Evolutionary conservation across 1,140 invertebrate genomes (phyloP).

Genomic region (Drosophila novamexicana): DNA sequence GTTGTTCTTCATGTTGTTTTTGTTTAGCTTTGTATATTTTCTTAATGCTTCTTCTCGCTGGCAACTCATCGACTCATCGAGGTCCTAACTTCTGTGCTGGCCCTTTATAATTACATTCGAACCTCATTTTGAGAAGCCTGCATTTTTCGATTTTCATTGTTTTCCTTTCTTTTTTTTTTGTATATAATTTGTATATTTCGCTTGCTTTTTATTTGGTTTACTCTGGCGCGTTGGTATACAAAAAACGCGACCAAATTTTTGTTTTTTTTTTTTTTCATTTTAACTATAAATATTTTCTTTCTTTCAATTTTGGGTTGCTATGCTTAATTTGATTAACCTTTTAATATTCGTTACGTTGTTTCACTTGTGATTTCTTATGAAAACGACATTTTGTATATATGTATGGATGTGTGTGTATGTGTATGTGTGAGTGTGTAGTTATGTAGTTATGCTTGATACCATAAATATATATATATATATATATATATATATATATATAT

Average conservation of each 20-base stretch:
- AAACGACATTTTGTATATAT: constrained; percentile 47
- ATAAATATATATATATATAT: constrained; percentile 40
- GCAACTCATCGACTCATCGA: constrained; percentile 53
- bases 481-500: constrained; percentile 9
- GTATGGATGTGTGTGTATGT: constrained; percentile 30
- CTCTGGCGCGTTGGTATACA: constrained; percentile 76
- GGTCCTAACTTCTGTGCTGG: constrained; percentile 40
- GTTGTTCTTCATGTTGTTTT: constrained; percentile 60
- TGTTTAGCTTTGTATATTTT: constrained; percentile 72
- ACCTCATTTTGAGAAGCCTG: constrained; percentile 31
- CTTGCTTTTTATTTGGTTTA: constrained; percentile 44
- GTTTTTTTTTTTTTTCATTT: constrained; percentile 40
- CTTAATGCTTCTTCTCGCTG: constrained; percentile 52
- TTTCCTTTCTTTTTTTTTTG: constrained; percentile 30
- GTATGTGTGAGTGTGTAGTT: constrained; percentile 29
- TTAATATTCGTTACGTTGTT: constrained; percentile 80
- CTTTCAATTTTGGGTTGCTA: constrained; percentile 45
- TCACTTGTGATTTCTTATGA: constrained; percentile 67
- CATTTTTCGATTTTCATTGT: constrained; percentile 16
- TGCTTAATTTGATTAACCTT: constrained; percentile 77
- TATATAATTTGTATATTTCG: constrained; percentile 72
- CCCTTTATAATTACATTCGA: constrained; percentile 37
- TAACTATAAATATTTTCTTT: constrained; percentile 73
- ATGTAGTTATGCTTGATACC: constrained; percentile 28
- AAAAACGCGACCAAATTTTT: constrained; percentile 65